Conservation (phyloP, 53 echinoderm and acorn worm genomes). For the Patiria pectinifera region DNA sequence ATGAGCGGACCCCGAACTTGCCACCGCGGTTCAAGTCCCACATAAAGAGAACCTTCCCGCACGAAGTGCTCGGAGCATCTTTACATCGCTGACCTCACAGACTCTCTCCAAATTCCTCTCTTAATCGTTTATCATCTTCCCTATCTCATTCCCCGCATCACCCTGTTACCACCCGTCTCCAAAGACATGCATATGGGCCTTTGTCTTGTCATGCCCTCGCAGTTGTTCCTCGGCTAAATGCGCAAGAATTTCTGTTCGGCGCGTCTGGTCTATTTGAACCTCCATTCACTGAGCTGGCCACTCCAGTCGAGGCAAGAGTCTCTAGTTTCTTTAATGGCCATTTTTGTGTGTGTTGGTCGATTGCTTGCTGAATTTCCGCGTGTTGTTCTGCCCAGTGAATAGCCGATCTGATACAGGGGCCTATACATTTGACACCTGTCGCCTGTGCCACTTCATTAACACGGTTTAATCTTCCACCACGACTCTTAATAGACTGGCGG, state of each 20-base stretch:
- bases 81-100: not conserved
- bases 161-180: slow-evolving; percentile 18
- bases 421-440: slow-evolving; percentile 47
- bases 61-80: not conserved
- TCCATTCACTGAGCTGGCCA: not conserved
- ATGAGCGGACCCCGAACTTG: too few species aligned
- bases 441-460: slow-evolving; percentile 60
- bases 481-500: slow-evolving; percentile 24
- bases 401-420: slow-evolving; percentile 14
- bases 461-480: slow-evolving; percentile 55
- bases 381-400: slow-evolving; percentile 1
- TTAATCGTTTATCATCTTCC: slow-evolving; percentile 13
- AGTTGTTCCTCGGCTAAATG: not conserved
- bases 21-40: too few species aligned
- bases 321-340: slow-evolving; percentile 32
- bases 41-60: too few species aligned
- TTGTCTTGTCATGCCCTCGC: not conserved
- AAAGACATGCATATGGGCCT: slow-evolving; percentile 13
- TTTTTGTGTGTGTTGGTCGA: not conserved
- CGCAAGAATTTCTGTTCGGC: slow-evolving; percentile 30
- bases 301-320: slow-evolving; percentile 18
- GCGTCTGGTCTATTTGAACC: not conserved
- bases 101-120: not conserved
- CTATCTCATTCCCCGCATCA: not conserved
- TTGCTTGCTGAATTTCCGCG: slow-evolving; percentile 37